phyloP scores from a whole-genome alignment of 2,888 invertebrate species.

The Andrena bicolor region DNA sequence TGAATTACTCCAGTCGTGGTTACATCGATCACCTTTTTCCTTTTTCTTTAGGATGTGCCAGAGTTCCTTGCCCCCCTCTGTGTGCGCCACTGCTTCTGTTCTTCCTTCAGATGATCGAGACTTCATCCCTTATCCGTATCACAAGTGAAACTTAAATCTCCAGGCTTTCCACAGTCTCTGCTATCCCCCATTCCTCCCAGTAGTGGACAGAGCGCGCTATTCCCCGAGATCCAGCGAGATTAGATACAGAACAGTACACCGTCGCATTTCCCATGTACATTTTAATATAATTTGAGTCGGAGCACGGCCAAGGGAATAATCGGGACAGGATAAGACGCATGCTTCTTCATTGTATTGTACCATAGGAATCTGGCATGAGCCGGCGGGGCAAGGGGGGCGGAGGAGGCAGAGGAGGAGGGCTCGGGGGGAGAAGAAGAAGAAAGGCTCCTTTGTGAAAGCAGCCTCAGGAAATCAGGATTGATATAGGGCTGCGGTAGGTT shows the following conservation, averaged over 20 bases:
- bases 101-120: no score
- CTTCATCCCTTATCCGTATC: no score
- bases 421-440: conserved; percentile 48
- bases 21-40: no score
- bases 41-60: no score
- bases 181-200: background rate
- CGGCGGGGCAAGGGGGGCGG: conserved; percentile 25
- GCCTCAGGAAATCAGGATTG: conserved; percentile 79
- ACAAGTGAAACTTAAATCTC: no score
- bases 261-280: conserved; percentile 47
- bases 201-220: background rate
- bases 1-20: no score
- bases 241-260: conserved; percentile 13
- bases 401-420: conserved; percentile 33
- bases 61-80: no score
- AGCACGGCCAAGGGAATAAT: conserved; percentile 60
- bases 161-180: no score
- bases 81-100: no score
- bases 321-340: conserved; percentile 68
- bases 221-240: background rate
- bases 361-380: conserved; percentile 62
- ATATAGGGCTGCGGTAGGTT: conserved; percentile 80
- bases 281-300: conserved; percentile 67
- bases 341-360: conserved; percentile 69
- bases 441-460: conserved; percentile 74